Evolutionary conservation across 2,113 vertebrate species (phyloP).

Genomic region (Cheirogaleus medius): DNA sequence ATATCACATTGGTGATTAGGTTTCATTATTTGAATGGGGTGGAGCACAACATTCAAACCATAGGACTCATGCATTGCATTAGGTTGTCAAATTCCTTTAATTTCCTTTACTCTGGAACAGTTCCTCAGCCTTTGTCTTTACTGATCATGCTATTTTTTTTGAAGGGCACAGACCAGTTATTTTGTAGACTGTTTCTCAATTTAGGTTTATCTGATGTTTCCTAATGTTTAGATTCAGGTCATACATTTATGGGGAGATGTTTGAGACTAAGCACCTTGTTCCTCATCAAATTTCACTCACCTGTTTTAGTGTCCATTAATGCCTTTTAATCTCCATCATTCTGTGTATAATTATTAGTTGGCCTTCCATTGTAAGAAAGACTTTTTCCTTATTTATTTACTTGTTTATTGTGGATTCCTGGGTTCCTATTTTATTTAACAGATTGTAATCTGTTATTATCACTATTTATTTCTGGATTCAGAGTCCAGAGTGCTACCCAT

Average conservation of each 20-base stretch:
- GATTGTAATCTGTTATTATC: not conserved
- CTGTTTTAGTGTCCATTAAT: not conserved
- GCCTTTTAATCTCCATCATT: not conserved
- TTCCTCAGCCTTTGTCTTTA: not conserved
- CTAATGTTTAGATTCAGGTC: not conserved
- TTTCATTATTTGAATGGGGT: not conserved
- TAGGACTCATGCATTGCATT: not conserved
- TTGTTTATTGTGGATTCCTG: not conserved
- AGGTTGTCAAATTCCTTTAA: not conserved
- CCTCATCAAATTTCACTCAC: not conserved
- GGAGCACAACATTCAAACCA: not conserved
- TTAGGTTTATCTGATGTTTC: not conserved
- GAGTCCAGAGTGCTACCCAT: no score
- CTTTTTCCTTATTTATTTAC: not conserved
- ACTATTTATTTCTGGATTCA: not conserved
- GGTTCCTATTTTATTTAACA: not conserved
- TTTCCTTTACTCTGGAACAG: not conserved
- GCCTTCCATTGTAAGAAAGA: not conserved
- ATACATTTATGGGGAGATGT: not conserved
- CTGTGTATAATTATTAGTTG: not conserved
- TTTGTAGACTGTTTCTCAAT: not conserved
- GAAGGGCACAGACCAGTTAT: not conserved
- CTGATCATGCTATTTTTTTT: slow-evolving; percentile 9
- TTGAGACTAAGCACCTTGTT: not conserved
- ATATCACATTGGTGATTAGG: not conserved